These are phyloP conservation scores for Macrobrachium rosenbergii DNA, from an alignment of 1,140 invertebrate genomes.

Conservation along the genomic window DNA sequence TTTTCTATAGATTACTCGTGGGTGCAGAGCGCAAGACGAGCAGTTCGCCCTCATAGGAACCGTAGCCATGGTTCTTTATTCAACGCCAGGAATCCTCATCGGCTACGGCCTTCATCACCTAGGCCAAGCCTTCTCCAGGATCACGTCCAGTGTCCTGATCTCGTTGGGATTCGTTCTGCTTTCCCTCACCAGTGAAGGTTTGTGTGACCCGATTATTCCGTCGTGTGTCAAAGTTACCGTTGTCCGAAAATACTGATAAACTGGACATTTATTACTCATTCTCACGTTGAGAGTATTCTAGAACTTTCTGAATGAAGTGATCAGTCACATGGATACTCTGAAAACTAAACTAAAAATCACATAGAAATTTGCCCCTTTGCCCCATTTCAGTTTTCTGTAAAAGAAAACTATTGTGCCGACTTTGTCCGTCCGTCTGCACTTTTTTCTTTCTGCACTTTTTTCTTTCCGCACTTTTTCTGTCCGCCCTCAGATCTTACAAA, in stretches of 20 bases:
- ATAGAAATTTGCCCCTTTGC: no score
- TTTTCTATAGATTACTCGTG: not conserved
- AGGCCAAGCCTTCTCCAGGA: conserved; percentile 46
- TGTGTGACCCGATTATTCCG: not conserved
- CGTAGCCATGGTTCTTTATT: conserved; percentile 47
- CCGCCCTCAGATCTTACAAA: no score
- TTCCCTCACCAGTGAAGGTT: conserved; percentile 36
- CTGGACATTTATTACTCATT: not conserved
- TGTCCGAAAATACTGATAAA: not conserved
- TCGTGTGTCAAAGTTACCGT: no score
- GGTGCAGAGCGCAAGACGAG: conserved; percentile 48
- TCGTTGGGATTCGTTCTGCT: conserved; percentile 35
- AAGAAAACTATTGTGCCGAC: no score
- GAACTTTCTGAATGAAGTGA: no score
- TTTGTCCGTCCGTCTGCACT: no score
- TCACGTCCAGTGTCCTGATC: conserved; percentile 23
- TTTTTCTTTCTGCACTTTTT: no score
- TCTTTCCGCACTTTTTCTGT: no score
- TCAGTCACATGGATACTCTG: no score
- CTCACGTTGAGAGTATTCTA: not conserved
- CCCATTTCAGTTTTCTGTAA: no score
- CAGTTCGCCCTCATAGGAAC: conserved; percentile 44
- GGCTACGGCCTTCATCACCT: conserved; percentile 58
- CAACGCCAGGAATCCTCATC: conserved; percentile 47
- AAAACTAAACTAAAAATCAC: no score